These are phyloP conservation scores for Pachycephala philippinensis DNA, from an alignment of 2,113 vertebrate genomes.

Conservation along the genomic window DNA sequence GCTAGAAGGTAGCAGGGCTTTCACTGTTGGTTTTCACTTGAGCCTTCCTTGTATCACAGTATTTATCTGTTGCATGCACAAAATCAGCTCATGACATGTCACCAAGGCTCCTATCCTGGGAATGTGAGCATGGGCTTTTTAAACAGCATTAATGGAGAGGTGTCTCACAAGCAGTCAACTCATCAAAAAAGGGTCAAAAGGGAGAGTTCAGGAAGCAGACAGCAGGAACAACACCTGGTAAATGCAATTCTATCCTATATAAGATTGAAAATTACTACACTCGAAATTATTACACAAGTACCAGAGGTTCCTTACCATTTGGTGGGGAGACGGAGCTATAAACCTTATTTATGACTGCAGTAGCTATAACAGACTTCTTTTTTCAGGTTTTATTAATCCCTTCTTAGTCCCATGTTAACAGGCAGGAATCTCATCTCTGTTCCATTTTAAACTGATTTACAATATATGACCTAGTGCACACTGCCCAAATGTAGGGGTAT, in stretches of 20 bases:
- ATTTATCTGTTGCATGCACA: neutral
- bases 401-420: neutral
- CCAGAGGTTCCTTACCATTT: neutral
- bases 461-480: neutral
- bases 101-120: neutral
- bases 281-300: neutral
- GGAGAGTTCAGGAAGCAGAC: neutral
- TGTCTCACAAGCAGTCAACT: constrained; percentile 8
- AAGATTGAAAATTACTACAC: neutral
- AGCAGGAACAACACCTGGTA: constrained; percentile 4
- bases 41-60: neutral
- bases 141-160: neutral
- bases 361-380: neutral
- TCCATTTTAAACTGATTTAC: constrained; percentile 20
- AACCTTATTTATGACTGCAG: constrained; percentile 1
- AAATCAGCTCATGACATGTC: neutral
- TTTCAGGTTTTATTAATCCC: constrained; percentile 2
- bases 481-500: neutral
- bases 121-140: neutral
- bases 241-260: neutral
- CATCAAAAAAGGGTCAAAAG: neutral
- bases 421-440: neutral
- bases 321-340: neutral
- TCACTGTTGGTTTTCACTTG: neutral
- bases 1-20: neutral